A percentile compares a stretch with the other conserved stretches of the same genome.
phyloP scores from a whole-genome alignment of 2,797 vertebrate species.

The Ispidina picta region DNA sequence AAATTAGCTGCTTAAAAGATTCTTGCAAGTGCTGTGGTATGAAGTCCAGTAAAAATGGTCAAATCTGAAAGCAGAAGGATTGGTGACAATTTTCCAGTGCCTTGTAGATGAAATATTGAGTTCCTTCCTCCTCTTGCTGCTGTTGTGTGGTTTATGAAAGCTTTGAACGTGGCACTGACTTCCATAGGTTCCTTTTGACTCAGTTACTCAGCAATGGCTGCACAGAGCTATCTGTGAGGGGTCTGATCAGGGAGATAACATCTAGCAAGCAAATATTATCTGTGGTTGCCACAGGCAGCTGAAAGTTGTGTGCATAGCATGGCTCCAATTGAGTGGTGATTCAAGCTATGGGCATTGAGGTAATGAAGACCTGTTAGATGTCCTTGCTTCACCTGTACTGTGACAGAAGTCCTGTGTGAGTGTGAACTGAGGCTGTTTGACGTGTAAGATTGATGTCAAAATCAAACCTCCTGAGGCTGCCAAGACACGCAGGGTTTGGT shows the following conservation, averaged over 20 bases:
- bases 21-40: not conserved
- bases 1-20: not conserved
- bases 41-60: not conserved
- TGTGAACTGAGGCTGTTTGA: not conserved
- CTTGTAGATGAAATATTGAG: not conserved
- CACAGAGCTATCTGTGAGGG: too few species aligned
- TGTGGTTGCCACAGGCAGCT: not conserved
- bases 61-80: not conserved
- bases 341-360: not conserved
- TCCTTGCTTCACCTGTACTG: not conserved
- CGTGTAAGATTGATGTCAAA: not conserved
- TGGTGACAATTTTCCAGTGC: not conserved
- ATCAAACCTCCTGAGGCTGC: not conserved
- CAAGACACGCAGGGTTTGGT: not conserved
- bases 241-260: not conserved
- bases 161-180: not conserved
- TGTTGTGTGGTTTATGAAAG: not conserved
- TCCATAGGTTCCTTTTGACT: not conserved
- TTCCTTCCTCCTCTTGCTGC: not conserved
- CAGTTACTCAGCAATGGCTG: not conserved
- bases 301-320: not conserved
- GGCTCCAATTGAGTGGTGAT: rapidly evolving
- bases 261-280: rapidly evolving
- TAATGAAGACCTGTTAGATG: not conserved
- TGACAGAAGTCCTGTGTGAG: not conserved